Percentiles rank a stretch among this genome's conserved stretches.
Conservation (phyloP, 2,888 invertebrate species). For the Cylindroiulus punctatus region DNA sequence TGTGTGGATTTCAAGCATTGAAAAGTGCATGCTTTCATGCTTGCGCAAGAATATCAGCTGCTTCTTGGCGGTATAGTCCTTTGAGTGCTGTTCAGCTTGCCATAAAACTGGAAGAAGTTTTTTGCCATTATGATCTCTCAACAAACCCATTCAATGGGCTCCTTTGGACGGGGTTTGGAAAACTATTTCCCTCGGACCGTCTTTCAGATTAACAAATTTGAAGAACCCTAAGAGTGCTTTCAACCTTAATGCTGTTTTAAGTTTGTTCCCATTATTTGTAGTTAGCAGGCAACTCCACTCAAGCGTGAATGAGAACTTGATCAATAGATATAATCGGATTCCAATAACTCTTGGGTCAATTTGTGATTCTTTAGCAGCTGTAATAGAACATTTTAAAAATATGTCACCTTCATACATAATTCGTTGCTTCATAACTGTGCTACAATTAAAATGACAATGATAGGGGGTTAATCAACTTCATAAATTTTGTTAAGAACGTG, state of each 20-base stretch:
- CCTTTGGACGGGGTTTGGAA: neutral
- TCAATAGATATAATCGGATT: too few species aligned
- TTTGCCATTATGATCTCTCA: neutral
- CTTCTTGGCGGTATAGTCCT: neutral
- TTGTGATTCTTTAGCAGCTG: too few species aligned
- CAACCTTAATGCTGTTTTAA: too few species aligned
- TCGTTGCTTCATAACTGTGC: too few species aligned
- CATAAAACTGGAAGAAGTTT: neutral
- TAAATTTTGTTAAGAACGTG: neutral
- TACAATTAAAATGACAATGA: too few species aligned
- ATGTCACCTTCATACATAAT: too few species aligned
- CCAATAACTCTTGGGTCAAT: too few species aligned
- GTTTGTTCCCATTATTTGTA: neutral
- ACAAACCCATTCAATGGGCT: slow-evolving; percentile 8
- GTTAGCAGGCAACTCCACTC: neutral
- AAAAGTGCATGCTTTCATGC: slow-evolving; percentile 18
- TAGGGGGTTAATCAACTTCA: too few species aligned
- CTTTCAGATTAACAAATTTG: neutral
- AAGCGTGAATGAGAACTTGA: too few species aligned
- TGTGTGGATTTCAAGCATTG: slow-evolving; percentile 18
- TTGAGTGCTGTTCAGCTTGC: slow-evolving; percentile 20
- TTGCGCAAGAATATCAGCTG: neutral
- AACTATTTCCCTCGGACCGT: neutral
- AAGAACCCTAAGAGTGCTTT: neutral
- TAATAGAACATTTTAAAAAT: too few species aligned